Evolutionary conservation across 2,797 vertebrate genomes (phyloP).

Genomic region (Coreius guichenoti): DNA sequence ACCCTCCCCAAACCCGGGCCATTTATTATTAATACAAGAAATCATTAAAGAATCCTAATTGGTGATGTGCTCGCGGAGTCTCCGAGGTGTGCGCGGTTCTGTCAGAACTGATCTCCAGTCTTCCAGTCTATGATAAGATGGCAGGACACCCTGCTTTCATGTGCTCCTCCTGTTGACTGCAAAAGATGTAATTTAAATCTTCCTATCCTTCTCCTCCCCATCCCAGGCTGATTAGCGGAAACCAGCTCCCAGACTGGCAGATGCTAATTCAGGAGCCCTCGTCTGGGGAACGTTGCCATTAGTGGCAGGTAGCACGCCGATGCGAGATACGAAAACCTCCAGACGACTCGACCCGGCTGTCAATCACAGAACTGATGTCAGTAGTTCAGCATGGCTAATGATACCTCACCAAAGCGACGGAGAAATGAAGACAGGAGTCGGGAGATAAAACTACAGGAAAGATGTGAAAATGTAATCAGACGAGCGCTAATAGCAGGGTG

Average conservation of each 20-base stretch:
- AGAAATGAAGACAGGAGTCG: constrained; percentile 41
- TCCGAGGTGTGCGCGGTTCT: constrained; percentile 76
- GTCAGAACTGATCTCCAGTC: constrained; percentile 77
- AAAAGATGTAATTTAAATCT: constrained; percentile 81
- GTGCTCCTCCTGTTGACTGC: constrained; percentile 78
- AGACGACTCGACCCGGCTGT: constrained; percentile 71
- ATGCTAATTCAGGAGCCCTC: constrained; percentile 77
- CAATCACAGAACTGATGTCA: constrained; percentile 75
- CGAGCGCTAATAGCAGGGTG: constrained; percentile 46
- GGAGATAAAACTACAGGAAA: constrained; percentile 48
- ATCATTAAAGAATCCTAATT: constrained; percentile 81
- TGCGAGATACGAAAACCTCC: constrained; percentile 74
- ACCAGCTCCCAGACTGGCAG: constrained; percentile 71
- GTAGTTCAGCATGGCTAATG: constrained; percentile 70
- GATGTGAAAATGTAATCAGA: constrained; percentile 49
- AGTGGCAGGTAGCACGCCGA: constrained; percentile 66
- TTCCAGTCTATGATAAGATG: constrained; percentile 72
- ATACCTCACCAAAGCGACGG: constrained; percentile 64
- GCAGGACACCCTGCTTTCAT: constrained; percentile 77
- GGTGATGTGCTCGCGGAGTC: constrained; percentile 74
- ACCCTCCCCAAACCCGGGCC: constrained; percentile 55
- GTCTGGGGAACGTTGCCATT: constrained; percentile 77
- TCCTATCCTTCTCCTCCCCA: constrained; percentile 66
- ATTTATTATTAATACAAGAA: constrained; percentile 82
- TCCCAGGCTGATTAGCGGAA: constrained; percentile 78